Evolutionary conservation across 1,140 invertebrate species (phyloP), one percentile per base, ranked within the genome.

Genomic region (Heterodera schachtii): DNA sequence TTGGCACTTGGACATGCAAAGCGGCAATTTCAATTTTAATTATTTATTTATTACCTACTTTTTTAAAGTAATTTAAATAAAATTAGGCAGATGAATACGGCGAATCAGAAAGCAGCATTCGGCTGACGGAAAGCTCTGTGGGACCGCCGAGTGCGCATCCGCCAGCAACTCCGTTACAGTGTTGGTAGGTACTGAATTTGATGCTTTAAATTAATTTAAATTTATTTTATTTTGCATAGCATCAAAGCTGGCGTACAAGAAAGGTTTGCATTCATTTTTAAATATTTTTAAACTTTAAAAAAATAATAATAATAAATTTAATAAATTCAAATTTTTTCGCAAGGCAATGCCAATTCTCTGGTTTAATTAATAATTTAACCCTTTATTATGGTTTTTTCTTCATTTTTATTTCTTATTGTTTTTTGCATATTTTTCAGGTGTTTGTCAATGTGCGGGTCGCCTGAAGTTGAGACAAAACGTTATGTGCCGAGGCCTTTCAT

Each of bases 401-500:
- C 5, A 5, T 60, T 5, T 16, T 60, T 60, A 60, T 60, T 13
- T 60, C 16, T 16, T 16, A 60, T 16, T 60, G 16, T 19, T 60
- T 19, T 64, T 64, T 64, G 11, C 57, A 11, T 4, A 52, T 52
- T 47, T 47, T 21, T 21, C 70, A 46, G 64, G 31, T 78, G 77
- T 70, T 66, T 78, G 9, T 66, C 70, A 49, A 78, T 78, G 77
- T 78, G 77, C 44, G 77, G 77, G 47, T 16, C 66, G 16, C 19
- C 21, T n/a, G 77, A 78, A 16, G 66, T 70, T 64, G 77, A 78
- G 44, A 78, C 64, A 49, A 66, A 64, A 47, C 77, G 77, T 70
- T 78, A 78, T 46, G 77, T 78, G 31, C 77, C 77, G 1, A 71
- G 77, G 70, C 77, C 77, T 7, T 78, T 78, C 70, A 78, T 78